These are phyloP conservation scores for Graphium colonna DNA, from an alignment of 2,888 invertebrate genomes.

Conservation along the genomic window DNA sequence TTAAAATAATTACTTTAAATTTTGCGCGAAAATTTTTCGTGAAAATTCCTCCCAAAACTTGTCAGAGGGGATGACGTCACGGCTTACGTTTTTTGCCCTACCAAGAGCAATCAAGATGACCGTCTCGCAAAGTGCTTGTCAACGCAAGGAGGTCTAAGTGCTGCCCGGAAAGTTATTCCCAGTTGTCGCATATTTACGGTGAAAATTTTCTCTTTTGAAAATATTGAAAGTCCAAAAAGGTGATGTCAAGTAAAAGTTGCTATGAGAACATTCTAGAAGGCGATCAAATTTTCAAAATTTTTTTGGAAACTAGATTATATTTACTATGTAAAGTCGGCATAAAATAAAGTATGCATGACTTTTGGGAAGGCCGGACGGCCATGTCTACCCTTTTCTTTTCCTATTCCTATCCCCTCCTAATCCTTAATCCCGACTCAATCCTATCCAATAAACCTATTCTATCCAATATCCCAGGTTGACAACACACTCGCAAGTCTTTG, in stretches of 20 bases:
- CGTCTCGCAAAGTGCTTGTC: conserved; percentile 3
- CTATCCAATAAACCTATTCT: too few species aligned
- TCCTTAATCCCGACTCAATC: too few species aligned
- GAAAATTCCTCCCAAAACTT: background rate
- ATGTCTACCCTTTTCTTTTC: too few species aligned
- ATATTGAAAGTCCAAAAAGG: background rate
- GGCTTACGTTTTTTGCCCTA: background rate
- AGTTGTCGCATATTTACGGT: background rate
- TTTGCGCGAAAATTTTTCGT: background rate
- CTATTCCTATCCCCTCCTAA: too few species aligned
- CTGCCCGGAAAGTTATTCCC: background rate
- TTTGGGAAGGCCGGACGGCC: too few species aligned
- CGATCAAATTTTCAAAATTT: background rate
- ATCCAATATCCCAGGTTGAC: too few species aligned
- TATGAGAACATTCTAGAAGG: background rate
- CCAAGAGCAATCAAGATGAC: conserved; percentile 11
- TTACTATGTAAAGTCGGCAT: too few species aligned
- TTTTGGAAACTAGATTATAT: background rate
- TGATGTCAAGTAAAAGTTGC: background rate
- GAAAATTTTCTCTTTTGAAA: background rate
- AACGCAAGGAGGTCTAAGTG: conserved; percentile 1
- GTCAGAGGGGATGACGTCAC: background rate
- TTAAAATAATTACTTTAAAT: background rate
- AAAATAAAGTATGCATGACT: too few species aligned
- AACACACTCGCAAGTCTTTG: too few species aligned